Evolutionary conservation across 2,888 invertebrate genomes (phyloP).

Genomic region (Lagria hirta): DNA sequence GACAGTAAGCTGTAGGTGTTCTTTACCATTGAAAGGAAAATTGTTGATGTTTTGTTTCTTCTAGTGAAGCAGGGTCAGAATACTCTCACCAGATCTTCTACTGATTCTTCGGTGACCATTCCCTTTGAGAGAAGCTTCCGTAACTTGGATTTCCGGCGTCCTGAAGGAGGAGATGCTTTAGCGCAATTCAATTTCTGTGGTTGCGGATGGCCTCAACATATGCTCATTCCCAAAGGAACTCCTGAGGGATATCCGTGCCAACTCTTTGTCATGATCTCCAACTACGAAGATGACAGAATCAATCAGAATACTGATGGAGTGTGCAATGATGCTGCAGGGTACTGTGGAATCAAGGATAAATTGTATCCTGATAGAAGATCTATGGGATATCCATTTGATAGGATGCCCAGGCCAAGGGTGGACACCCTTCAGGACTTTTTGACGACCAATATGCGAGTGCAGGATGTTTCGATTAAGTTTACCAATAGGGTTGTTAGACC

Average conservation of each 20-base stretch:
- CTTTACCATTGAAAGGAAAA: background rate
- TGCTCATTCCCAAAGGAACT: constrained; percentile 73
- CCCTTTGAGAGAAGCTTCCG: constrained; percentile 80
- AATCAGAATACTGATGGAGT: constrained; percentile 57
- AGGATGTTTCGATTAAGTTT: constrained; percentile 64
- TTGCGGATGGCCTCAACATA: constrained; percentile 84
- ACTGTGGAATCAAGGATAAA: constrained; percentile 75
- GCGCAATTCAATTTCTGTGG: constrained; percentile 77
- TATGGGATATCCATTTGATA: constrained; percentile 85
- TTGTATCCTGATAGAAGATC: constrained; percentile 77
- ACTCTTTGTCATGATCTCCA: constrained; percentile 75
- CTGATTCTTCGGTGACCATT: constrained; percentile 76
- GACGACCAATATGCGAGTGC: constrained; percentile 71
- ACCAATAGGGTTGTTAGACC: constrained; percentile 58
- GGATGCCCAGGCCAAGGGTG: constrained; percentile 62
- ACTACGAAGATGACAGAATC: constrained; percentile 65
- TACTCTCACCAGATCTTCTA: constrained; percentile 65
- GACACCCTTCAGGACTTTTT: constrained; percentile 67
- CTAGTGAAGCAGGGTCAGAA: constrained; percentile 69
- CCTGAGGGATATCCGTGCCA: constrained; percentile 65
- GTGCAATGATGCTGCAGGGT: constrained; percentile 74
- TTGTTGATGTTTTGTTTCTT: constrained; percentile 3
- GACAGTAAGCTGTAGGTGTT: constrained; percentile 60
- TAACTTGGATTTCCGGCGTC: constrained; percentile 62
- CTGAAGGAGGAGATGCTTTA: constrained; percentile 57